Evolutionary conservation across 1,140 invertebrate species (phyloP).

Genomic region (Cheumatopsyche charites): DNA sequence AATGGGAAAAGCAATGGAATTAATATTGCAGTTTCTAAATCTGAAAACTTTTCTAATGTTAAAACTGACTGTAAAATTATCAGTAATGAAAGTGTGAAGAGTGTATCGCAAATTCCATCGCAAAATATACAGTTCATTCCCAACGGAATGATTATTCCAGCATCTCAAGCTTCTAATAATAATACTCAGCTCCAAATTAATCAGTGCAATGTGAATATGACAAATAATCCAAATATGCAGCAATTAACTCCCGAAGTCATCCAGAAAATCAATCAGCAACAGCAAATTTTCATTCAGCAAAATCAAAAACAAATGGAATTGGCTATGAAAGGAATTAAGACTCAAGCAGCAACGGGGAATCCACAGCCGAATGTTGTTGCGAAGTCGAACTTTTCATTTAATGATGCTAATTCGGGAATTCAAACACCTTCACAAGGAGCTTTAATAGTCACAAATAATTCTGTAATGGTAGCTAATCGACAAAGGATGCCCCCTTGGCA

Average conservation of each 20-base stretch:
- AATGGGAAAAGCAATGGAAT: constrained; percentile 23
- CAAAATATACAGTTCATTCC: constrained; percentile 38
- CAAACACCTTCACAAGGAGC: constrained; percentile 52
- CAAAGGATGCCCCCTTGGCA: constrained; percentile 69
- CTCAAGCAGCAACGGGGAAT: constrained; percentile 54
- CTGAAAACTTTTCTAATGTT: constrained; percentile 15
- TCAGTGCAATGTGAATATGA: constrained; percentile 52
- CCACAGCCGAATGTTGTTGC: constrained; percentile 47
- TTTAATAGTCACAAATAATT: constrained; percentile 58
- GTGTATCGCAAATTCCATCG: constrained; percentile 28
- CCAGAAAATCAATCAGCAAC: constrained; percentile 65
- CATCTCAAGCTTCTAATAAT: constrained; percentile 51
- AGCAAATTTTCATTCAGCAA: constrained; percentile 64
- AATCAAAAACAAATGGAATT: constrained; percentile 63
- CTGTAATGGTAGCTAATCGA: constrained; percentile 58
- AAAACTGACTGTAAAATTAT: constrained; percentile 26
- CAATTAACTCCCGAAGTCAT: constrained; percentile 62
- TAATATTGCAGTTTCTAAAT: constrained; percentile 10
- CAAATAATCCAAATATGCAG: constrained; percentile 52
- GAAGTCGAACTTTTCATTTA: constrained; percentile 35
- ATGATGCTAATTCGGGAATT: constrained; percentile 30
- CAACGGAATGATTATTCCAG: constrained; percentile 33
- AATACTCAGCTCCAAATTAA: constrained; percentile 55
- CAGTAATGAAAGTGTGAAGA: constrained; percentile 30
- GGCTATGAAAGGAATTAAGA: constrained; percentile 61